phyloP scores from a whole-genome alignment of 2,113 vertebrate genomes.

The Centrocercus urophasianus region DNA sequence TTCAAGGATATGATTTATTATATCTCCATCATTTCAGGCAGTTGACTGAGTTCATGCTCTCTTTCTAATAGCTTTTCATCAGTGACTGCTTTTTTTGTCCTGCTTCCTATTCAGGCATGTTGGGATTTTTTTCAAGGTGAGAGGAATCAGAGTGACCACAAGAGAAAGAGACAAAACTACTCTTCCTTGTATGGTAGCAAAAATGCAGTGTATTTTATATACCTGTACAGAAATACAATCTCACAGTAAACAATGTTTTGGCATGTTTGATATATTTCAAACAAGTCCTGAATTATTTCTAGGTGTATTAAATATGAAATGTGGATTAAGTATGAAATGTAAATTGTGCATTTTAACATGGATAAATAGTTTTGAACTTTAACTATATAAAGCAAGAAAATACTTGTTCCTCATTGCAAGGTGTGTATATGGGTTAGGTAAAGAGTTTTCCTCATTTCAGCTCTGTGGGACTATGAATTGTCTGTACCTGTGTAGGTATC shows the following conservation, averaged over 20 bases:
- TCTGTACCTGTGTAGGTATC: neutral
- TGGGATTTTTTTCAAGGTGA: neutral
- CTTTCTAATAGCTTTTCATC: constrained; percentile 22
- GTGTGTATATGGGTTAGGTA: neutral
- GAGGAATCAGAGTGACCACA: neutral
- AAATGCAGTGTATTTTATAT: neutral
- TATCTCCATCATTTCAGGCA: neutral
- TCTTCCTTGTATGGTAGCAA: neutral
- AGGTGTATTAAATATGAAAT: neutral
- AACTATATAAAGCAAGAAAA: neutral
- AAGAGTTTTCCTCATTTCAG: neutral
- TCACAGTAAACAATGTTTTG: neutral
- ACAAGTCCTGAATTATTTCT: neutral
- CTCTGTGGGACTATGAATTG: neutral
- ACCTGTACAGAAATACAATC: neutral
- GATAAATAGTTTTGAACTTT: neutral
- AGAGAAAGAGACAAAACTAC: neutral
- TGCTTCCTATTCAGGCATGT: neutral
- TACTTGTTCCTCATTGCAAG: neutral
- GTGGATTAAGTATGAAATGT: neutral
- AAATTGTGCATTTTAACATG: neutral
- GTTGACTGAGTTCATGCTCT: neutral
- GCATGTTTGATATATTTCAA: neutral
- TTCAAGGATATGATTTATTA: neutral
- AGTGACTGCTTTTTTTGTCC: neutral